Percentiles rank a stretch among this genome's conserved stretches.
phyloP scores from a whole-genome alignment of 1,140 invertebrate species.

The Zophobas morio region DNA sequence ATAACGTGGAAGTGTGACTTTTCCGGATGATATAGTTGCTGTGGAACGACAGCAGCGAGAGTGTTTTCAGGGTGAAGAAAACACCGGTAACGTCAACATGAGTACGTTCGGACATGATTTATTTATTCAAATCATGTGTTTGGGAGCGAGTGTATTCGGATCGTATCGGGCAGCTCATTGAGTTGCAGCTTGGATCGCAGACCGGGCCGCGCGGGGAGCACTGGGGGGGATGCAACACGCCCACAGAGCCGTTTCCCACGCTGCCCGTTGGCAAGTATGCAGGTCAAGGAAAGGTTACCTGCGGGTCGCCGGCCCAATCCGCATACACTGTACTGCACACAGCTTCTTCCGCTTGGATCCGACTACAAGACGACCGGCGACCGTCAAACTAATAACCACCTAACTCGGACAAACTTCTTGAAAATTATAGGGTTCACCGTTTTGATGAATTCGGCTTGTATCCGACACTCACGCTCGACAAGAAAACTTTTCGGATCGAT shows the following conservation, averaged over 20 bases:
- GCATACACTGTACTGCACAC: slow-evolving; percentile 55
- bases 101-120: slow-evolving; percentile 38
- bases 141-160: slow-evolving; percentile 63
- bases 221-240: slow-evolving; percentile 65
- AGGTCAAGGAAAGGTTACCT: slow-evolving; percentile 68
- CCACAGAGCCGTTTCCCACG: slow-evolving; percentile 67
- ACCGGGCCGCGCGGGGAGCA: slow-evolving; percentile 55
- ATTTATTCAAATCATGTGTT: slow-evolving; percentile 66
- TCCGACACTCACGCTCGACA: slow-evolving; percentile 21
- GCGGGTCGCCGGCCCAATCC: slow-evolving; percentile 66
- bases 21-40: not conserved
- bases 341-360: slow-evolving; percentile 52
- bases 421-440: slow-evolving; percentile 55
- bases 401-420: slow-evolving; percentile 57
- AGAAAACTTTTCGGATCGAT: slow-evolving; percentile 29
- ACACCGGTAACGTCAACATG: slow-evolving; percentile 37
- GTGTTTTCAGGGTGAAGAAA: slow-evolving; percentile 2
- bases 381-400: slow-evolving; percentile 52
- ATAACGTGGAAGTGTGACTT: not conserved
- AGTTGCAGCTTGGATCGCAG: slow-evolving; percentile 65
- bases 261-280: slow-evolving; percentile 69
- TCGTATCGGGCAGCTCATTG: slow-evolving; percentile 65
- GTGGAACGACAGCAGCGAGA: not conserved
- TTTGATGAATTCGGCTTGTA: slow-evolving; percentile 51
- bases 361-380: slow-evolving; percentile 36